Evolutionary conservation across 1,140 invertebrate genomes (phyloP).

Genomic region (Subanguina moxae): DNA sequence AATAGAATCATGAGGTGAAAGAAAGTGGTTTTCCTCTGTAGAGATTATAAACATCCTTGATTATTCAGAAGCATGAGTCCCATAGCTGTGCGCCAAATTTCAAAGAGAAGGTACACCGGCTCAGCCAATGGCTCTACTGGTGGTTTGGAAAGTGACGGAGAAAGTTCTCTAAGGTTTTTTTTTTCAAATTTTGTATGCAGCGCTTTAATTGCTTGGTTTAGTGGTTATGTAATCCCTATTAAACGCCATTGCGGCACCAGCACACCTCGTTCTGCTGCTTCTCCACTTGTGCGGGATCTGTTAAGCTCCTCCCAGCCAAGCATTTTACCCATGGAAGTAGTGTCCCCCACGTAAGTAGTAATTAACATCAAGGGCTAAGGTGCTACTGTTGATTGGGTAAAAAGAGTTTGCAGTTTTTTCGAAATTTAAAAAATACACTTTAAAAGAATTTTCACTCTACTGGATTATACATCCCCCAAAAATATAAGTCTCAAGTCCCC

Average conservation of each 20-base stretch:
- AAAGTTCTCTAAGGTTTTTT: conserved; percentile 34
- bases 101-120: conserved; percentile 42
- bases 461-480: no score
- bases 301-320: conserved; percentile 9
- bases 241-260: conserved; percentile 25
- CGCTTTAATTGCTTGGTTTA: not conserved
- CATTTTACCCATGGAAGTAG: not conserved
- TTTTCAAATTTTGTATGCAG: not conserved
- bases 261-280: conserved; percentile 23
- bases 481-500: no score
- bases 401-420: no score
- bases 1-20: conserved; percentile 46
- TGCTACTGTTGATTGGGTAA: no score
- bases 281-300: conserved; percentile 29
- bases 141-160: conserved; percentile 43
- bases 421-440: no score
- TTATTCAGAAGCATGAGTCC: conserved; percentile 42
- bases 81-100: conserved; percentile 46
- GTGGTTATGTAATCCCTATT: not conserved
- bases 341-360: not conserved
- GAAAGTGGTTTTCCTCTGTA: not conserved
- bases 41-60: not conserved
- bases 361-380: no score
- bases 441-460: no score
- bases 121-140: conserved; percentile 32